phyloP scores from a whole-genome alignment of 2,113 vertebrate species.

The Indicator indicator region DNA sequence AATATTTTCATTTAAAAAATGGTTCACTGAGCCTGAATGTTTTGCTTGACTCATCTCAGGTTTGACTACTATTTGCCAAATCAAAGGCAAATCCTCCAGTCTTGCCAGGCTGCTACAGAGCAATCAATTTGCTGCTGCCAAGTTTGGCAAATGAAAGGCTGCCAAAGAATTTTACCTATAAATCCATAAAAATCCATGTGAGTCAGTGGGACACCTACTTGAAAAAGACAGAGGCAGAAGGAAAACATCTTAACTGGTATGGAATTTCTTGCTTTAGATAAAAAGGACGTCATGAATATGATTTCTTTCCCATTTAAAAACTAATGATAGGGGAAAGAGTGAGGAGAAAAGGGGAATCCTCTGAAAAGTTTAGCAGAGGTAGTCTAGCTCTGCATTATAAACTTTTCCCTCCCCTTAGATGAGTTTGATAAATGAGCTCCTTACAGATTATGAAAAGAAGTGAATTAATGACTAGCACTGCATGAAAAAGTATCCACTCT shows the following conservation, averaged over 20 bases:
- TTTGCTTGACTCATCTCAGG: constrained; percentile 44
- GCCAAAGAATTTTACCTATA: too few relatives aligned
- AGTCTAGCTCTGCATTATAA: background rate
- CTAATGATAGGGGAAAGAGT: background rate
- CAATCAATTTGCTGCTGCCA: background rate
- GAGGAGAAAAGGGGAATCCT: background rate
- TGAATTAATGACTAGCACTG: background rate
- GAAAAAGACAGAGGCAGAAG: background rate
- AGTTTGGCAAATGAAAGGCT: background rate
- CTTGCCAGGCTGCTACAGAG: constrained; percentile 2
- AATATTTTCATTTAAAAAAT: constrained; percentile 21
- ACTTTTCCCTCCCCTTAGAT: background rate
- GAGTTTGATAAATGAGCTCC: background rate
- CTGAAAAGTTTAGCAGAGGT: background rate
- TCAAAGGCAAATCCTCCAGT: background rate
- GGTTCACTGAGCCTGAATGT: background rate
- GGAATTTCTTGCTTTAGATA: background rate
- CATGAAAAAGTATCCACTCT: background rate
- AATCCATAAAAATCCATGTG: background rate
- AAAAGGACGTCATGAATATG: background rate
- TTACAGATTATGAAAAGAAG: background rate
- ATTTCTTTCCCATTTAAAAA: background rate
- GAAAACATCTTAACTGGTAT: too few relatives aligned
- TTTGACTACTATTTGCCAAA: constrained; percentile 29
- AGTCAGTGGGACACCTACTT: background rate